Evolutionary conservation across 2,113 vertebrate genomes (phyloP).

Genomic region (Theristicus caerulescens): DNA sequence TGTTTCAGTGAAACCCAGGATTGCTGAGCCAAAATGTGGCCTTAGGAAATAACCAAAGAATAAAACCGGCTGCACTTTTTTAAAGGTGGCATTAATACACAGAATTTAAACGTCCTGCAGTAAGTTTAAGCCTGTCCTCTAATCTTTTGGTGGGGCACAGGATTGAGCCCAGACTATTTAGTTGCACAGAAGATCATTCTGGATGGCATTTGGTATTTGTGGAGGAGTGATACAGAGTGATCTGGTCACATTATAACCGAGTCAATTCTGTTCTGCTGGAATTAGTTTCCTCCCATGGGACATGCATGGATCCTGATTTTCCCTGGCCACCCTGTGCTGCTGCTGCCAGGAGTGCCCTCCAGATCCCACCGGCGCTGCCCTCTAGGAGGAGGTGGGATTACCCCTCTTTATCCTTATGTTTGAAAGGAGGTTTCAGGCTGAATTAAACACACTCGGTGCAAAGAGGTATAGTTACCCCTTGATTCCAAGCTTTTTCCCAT

Average conservation of each 20-base stretch:
- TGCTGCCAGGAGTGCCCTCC: background rate
- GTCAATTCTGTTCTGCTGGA: background rate
- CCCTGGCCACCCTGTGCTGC: background rate
- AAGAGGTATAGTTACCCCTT: background rate
- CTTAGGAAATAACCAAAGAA: constrained; percentile 25
- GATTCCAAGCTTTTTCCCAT: background rate
- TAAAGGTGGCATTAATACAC: background rate
- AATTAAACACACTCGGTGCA: background rate
- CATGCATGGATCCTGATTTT: background rate
- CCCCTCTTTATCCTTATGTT: background rate
- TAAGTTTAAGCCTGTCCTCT: background rate
- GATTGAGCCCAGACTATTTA: background rate
- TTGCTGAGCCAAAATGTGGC: constrained; percentile 17
- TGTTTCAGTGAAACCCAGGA: constrained; percentile 34
- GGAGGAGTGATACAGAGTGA: background rate
- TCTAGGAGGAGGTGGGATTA: background rate
- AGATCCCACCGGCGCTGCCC: background rate
- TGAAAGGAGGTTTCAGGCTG: background rate
- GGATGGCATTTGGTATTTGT: background rate
- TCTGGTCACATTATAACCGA: background rate
- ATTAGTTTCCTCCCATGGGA: background rate
- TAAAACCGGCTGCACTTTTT: background rate
- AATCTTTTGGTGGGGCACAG: background rate
- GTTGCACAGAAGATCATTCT: background rate
- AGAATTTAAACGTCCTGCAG: background rate